Conservation (phyloP, 1,140 invertebrate genomes). For the Eciton burchellii region DNA sequence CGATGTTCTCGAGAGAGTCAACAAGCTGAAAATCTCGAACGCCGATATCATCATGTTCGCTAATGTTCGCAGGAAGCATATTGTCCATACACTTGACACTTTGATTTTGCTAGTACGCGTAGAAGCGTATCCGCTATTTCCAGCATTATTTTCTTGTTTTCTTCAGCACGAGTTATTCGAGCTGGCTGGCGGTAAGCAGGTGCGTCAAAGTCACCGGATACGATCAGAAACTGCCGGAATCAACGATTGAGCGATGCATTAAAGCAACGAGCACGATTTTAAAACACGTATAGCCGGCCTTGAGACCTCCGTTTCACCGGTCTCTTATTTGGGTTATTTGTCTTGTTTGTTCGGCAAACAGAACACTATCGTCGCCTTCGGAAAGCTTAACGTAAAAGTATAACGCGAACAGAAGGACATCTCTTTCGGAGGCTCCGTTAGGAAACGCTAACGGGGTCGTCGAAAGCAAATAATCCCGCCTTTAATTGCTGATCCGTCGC, state of each 20-base stretch:
- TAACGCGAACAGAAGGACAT: slow-evolving; percentile 13
- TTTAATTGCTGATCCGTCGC: slow-evolving; percentile 38
- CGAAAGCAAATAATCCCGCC: slow-evolving; percentile 22
- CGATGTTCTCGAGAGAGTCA: not conserved
- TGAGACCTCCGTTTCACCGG: slow-evolving; percentile 32
- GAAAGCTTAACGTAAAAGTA: slow-evolving; percentile 42
- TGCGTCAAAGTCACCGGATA: slow-evolving; percentile 9
- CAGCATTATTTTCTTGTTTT: too few relatives aligned
- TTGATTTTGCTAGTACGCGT: too few relatives aligned
- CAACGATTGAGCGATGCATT: slow-evolving; percentile 25
- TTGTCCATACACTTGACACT: too few relatives aligned
- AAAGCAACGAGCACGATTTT: slow-evolving; percentile 52
- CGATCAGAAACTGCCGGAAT: slow-evolving; percentile 2
- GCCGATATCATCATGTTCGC: too few relatives aligned
- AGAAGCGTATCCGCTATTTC: not conserved
- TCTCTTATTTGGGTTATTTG: slow-evolving; percentile 64
- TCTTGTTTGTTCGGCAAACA: slow-evolving; percentile 66
- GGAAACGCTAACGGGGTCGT: slow-evolving; percentile 3
- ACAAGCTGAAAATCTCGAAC: not conserved
- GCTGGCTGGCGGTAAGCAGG: not conserved
- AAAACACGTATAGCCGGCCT: slow-evolving; percentile 54
- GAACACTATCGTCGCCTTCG: slow-evolving; percentile 13
- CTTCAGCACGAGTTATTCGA: too few relatives aligned
- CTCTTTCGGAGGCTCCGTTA: slow-evolving; percentile 19
- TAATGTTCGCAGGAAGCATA: too few relatives aligned